Evolutionary conservation across 2,113 vertebrate species (phyloP), one percentile per base, ranked within the genome.

Genomic region (Grus americana): DNA sequence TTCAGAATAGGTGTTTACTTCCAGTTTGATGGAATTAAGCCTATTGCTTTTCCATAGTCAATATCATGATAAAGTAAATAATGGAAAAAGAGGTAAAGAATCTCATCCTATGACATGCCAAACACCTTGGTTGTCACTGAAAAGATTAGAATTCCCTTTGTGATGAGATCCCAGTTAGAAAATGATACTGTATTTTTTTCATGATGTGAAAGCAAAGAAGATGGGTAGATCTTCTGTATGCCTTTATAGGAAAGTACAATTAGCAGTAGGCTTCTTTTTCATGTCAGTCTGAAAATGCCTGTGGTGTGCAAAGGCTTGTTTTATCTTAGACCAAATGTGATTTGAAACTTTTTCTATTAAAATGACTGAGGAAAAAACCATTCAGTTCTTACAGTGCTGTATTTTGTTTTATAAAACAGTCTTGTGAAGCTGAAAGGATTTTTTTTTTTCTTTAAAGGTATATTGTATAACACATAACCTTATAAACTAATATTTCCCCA

Each of bases 61-160:
- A 2, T 26, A 21, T 58, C 11, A 14, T 17, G 30, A 58, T 46
- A 79, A 84, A 67, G 10, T 47, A 38, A 88, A 65, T 8, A 52
- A 8, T 75, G 15, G 16, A 50, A 88, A 91, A 85, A 55, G 2
- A 75, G 3, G 5, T 52, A 72, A 84, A 71, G 30, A 58, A 49
- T 46, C 21, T 46, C 1, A 0, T n/a, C 6, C 34, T 50, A 4
- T 11, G 11, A 72, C 17, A 42, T 71, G 4, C 10, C 3, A 26
- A 36, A 40, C 5, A 42, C 6, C 4, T 44, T 79, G 15, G 4
- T 12, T 80, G 6, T 63, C 23, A 32, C 21, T 40, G 21, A 70
- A 85, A 62, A 63, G 5, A 30, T 8, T 14, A 65, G 9, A 17
- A 38, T 70, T 66, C 11, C 12, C 6, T 76, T 79, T 76, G 18